phyloP scores from a whole-genome alignment of 2,113 vertebrate genomes.

The Butorides virescens region DNA sequence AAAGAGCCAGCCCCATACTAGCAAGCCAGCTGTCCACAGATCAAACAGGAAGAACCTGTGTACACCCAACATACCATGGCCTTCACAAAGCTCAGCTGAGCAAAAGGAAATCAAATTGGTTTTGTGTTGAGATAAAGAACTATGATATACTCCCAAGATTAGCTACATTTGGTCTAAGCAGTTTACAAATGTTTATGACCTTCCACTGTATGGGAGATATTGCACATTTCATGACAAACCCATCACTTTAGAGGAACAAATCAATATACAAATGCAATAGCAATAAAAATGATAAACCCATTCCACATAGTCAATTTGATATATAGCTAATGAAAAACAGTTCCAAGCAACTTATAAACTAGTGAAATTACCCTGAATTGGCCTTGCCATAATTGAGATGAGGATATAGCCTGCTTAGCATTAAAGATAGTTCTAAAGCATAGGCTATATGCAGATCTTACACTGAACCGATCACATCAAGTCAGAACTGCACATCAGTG shows the following conservation, averaged over 20 bases:
- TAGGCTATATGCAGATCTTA: not conserved
- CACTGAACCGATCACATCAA: not conserved
- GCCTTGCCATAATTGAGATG: not conserved
- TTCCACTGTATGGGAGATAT: not conserved
- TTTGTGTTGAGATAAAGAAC: not conserved
- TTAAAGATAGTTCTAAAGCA: not conserved
- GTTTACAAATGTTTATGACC: not conserved
- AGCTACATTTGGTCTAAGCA: not conserved
- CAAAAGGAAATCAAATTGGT: not conserved
- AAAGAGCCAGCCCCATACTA: not conserved
- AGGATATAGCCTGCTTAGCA: not conserved
- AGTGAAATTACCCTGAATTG: not conserved
- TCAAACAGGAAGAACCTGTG: not conserved
- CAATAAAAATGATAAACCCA: not conserved
- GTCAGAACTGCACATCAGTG: not conserved
- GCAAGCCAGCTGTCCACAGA: not conserved
- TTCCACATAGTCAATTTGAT: not conserved
- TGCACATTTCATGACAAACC: not conserved
- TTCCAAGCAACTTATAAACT: not conserved
- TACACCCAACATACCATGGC: not conserved
- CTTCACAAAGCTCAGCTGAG: not conserved
- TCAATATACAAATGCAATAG: not conserved
- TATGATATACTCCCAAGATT: not conserved
- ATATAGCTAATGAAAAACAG: not conserved
- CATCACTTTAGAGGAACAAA: not conserved